Base-by-base conservation (phyloP, 64 coral and sea anemone genomes). In the Catalaphyllia jardinei region DNA sequence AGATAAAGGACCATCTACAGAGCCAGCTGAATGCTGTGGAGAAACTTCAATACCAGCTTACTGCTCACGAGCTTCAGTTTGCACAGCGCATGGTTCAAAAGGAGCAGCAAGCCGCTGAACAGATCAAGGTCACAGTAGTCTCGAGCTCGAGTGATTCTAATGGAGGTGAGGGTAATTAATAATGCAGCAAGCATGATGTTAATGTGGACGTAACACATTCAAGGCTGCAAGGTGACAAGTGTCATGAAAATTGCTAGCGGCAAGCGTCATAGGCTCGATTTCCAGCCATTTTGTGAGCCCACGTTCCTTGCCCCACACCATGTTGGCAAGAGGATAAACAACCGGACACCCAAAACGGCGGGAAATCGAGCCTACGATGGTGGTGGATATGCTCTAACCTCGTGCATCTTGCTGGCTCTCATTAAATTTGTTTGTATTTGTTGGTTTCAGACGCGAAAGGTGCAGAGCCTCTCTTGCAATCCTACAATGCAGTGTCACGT, bases 31-130 rank as follows among this genome's bases (percentile, higher is more conserved):
- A 72, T 77, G 96, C 90, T 8, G 79, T 98, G 72, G 96, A 98
- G 65, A 94, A 92, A 25, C 81, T 98, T 59, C 96, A 98, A 52
- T 98, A 98, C n/a, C 93, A 91, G 75, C 89, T 98, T 31, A 98
- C 96, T 11, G 83, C 93, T 18, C 93, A 95, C 35, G 96, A 98
- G 52, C 87, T 98, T 19, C 93, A 98, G 38, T 94, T 89, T 62
- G 96, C 96, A 55, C 94, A 93, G 77, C 93, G 87, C 52, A 79
- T 93, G 82, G 81, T 60, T 24, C 84, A 87, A 51, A 88, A 87
- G 29, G 52, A 96, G 52, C 90, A 87, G 76, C 39, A 71, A 69
- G 94, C 91, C 76, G 94, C 91, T 87, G 94, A 90, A 63, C 88
- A 93, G 15, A 91, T 79, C 79, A 82, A 77, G 50, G 77, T 96